Base-by-base conservation (phyloP, 2,888 invertebrate genomes). In the Drosophila hamatofila region DNA sequence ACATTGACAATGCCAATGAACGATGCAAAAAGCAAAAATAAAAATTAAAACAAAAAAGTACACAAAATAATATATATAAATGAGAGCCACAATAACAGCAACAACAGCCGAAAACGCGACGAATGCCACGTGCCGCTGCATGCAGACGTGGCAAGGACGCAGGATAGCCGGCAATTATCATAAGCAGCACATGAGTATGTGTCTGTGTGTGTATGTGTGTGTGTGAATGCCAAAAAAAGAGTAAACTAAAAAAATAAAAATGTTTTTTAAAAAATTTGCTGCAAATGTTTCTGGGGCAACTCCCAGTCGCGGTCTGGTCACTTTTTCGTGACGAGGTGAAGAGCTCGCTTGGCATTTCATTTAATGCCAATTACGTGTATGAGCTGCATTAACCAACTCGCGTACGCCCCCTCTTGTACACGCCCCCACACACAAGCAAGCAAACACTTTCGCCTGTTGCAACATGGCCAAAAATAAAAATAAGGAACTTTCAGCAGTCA, bases 1-100 rank as follows among this genome's bases (percentile, higher is more conserved):
- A 88, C 90, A 88, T 90, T 88, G 88, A 88, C 83, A 88, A 89
- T 88, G 88, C 90, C 90, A 90, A 89, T 84, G 80, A 88, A 89
- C 76, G 76, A 48, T 71, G 76, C 74, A 84, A 90, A 71, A 74
- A 80, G 71, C 35, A 33, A 49, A 67, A 52, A 35, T 54, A 71
- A 49, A 52, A 59, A 30, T 23, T 11, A 8, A 41, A 21, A 57
- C 18, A 42, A 56, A 49, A 59, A 41, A 51, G 49, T 33, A 55
- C 37, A 35, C 46, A 42, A 44, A 48, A 33, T 57, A 52, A 58
- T 44, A 58, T 27, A 39, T 37, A 46, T 41, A 55, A 73, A 59
- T 60, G 60, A 54, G 65, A 65, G 35, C 49, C 51, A 35, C 67
- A 73, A 78, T 54, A 56, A 65, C n/a, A 56, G 54, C 48, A 21